These are phyloP conservation scores for Saiga tatarica DNA, from an alignment of 2,113 vertebrate species.

Conservation along the genomic window DNA sequence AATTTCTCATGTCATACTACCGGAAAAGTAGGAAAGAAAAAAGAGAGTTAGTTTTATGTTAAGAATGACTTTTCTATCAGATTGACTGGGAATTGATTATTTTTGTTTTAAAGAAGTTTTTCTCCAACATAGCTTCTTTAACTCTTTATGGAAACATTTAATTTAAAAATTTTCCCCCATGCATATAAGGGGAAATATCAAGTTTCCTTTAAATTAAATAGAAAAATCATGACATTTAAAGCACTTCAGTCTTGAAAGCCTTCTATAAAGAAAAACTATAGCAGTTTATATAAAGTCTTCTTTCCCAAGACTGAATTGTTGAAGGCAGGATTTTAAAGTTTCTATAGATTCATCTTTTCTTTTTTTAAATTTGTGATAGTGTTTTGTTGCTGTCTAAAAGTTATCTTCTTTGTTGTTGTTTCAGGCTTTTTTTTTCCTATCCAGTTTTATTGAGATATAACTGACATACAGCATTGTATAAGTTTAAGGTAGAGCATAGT, in stretches of 20 bases:
- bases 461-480: neutral
- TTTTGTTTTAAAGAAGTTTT: constrained; percentile 27
- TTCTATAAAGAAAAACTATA: neutral
- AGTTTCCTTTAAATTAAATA: neutral
- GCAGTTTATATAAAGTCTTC: neutral
- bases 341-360: neutral
- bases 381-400: neutral
- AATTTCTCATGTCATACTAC: neutral
- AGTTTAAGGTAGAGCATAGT: neutral
- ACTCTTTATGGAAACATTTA: neutral
- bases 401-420: neutral
- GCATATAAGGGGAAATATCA: neutral
- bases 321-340: neutral
- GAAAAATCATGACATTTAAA: neutral
- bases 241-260: neutral
- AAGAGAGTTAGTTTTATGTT: neutral
- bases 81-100: neutral
- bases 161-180: neutral
- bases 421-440: neutral
- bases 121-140: neutral
- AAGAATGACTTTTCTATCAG: neutral
- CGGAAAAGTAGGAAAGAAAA: neutral
- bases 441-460: neutral
- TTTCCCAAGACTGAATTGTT: constrained; percentile 19
- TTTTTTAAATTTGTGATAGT: neutral